phyloP scores from a whole-genome alignment of 2,888 invertebrate genomes.

The Nesidiocoris tenuis region DNA sequence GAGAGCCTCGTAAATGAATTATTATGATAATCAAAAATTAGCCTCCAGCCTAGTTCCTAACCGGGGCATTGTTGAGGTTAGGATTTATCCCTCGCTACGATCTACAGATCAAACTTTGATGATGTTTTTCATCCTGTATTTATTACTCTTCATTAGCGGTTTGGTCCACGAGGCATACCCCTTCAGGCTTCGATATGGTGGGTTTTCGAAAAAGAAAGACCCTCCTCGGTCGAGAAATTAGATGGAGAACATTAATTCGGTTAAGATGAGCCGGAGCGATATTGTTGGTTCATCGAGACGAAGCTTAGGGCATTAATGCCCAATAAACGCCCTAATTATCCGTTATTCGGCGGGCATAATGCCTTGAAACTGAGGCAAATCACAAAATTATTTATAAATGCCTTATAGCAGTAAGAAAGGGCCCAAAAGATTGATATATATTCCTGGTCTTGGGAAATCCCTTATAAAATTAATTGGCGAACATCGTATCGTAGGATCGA shows the following conservation, averaged over 20 bases:
- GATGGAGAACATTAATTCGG: constrained; percentile 22
- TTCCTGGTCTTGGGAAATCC: too few relatives aligned
- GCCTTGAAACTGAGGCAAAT: too few relatives aligned
- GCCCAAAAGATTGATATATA: too few relatives aligned
- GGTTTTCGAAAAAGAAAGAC: neutral
- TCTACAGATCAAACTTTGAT: constrained; percentile 37
- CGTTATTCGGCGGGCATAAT: too few relatives aligned
- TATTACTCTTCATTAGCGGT: constrained; percentile 41
- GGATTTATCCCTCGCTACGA: constrained; percentile 30
- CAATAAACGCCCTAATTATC: too few relatives aligned
- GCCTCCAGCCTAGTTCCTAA: constrained; percentile 39
- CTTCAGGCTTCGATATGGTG: neutral
- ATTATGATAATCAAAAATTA: constrained; percentile 43
- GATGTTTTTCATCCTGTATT: constrained; percentile 29
- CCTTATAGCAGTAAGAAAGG: too few relatives aligned
- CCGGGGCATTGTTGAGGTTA: constrained; percentile 31
- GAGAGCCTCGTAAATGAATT: constrained; percentile 36
- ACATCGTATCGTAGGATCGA: too few relatives aligned
- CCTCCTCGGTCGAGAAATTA: constrained; percentile 1
- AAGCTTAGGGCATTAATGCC: constrained; percentile 1
- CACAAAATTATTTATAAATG: too few relatives aligned
- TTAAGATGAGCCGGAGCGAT: constrained; percentile 23
- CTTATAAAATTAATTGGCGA: too few relatives aligned
- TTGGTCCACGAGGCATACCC: constrained; percentile 2
- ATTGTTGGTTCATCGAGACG: neutral